phyloP scores from a whole-genome alignment of 2,797 vertebrate genomes.

The Falco berigora region DNA sequence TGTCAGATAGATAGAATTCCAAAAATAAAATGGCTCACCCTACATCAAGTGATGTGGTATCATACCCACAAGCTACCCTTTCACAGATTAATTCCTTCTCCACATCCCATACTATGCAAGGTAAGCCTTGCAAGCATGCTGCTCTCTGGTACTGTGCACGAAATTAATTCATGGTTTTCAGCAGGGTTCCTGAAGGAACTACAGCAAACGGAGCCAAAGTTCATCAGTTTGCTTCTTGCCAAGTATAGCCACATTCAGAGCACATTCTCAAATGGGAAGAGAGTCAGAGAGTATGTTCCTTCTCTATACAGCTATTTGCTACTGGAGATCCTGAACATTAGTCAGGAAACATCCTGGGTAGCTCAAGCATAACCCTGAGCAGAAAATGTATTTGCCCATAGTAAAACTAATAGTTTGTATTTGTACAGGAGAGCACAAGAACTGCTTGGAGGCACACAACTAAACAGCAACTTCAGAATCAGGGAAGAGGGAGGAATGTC shows the following conservation, averaged over 20 bases:
- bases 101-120: background rate
- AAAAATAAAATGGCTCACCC: background rate
- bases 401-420: background rate
- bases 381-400: background rate
- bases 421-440: background rate
- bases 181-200: background rate
- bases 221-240: background rate
- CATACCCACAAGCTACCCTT: background rate
- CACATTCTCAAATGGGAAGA: background rate
- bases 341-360: background rate
- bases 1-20: background rate
- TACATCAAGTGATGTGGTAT: background rate
- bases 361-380: background rate
- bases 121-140: background rate
- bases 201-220: background rate
- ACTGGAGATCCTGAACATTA: background rate
- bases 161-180: background rate
- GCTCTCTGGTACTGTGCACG: background rate
- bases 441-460: background rate
- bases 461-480: background rate
- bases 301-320: background rate
- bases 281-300: background rate
- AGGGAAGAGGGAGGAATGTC: background rate
- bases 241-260: background rate
- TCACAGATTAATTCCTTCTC: background rate